Percentiles rank a stretch among this genome's conserved stretches.
Conservation (phyloP, 2,797 vertebrate species). For the Aphelocoma californica region DNA sequence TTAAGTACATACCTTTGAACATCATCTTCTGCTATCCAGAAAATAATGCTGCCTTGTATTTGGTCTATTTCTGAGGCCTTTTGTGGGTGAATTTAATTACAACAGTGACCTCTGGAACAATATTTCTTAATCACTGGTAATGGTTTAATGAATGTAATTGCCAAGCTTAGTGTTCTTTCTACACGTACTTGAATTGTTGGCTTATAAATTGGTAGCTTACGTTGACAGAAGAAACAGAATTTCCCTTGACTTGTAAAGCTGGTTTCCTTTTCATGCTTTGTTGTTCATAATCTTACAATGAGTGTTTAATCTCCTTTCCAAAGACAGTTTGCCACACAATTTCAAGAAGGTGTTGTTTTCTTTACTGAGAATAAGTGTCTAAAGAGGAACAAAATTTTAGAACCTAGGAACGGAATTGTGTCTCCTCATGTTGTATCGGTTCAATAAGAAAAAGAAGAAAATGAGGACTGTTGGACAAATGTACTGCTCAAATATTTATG, state of each 20-base stretch:
- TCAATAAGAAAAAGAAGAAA: slow-evolving; percentile 51
- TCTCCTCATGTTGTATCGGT: neutral
- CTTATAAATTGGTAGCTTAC: neutral
- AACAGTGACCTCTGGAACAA: neutral
- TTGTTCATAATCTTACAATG: neutral
- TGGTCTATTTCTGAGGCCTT: neutral
- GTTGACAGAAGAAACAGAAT: neutral
- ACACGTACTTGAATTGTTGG: neutral
- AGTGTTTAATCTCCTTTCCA: slow-evolving; percentile 5
- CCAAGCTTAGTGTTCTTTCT: neutral
- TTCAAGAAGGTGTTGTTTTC: neutral
- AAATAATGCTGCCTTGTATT: neutral
- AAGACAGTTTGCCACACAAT: slow-evolving; percentile 1
- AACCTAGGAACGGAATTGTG: slow-evolving; percentile 16
- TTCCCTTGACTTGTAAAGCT: neutral
- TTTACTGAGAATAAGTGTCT: slow-evolving; percentile 36
- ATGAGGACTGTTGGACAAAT: neutral
- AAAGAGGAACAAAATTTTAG: slow-evolving; percentile 47
- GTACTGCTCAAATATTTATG: neutral
- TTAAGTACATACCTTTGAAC: neutral
- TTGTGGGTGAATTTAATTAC: neutral
- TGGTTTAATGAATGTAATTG: neutral
- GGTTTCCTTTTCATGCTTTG: neutral
- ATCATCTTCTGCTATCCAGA: neutral
- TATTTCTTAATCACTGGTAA: neutral